A percentile compares a stretch with the other conserved stretches of the same genome.
Evolutionary conservation across 1,140 invertebrate genomes (phyloP).

Genomic region (Xylocopa sonorina): DNA sequence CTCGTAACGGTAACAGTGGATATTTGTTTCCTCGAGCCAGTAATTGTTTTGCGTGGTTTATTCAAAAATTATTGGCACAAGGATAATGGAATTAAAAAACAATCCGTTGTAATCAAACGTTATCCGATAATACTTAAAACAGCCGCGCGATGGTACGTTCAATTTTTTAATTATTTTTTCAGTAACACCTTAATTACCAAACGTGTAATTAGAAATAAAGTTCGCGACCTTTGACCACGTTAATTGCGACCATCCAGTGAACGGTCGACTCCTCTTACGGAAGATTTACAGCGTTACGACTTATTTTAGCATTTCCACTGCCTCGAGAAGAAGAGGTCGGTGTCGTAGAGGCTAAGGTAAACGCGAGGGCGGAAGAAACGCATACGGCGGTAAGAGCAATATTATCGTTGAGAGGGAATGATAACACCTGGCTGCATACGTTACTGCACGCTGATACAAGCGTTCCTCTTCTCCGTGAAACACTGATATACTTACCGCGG

Average conservation of each 20-base stretch:
- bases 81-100: slow-evolving; percentile 30
- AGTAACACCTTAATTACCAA: not conserved
- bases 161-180: not conserved
- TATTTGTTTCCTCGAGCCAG: slow-evolving; percentile 9
- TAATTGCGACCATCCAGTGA: not conserved
- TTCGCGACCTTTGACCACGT: not conserved
- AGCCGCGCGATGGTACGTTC: not conserved
- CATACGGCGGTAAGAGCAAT: slow-evolving; percentile 66
- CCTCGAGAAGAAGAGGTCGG: slow-evolving; percentile 14
- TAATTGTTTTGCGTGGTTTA: slow-evolving; percentile 15
- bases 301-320: slow-evolving; percentile 51
- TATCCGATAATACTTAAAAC: slow-evolving; percentile 1
- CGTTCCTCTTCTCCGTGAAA: slow-evolving; percentile 47
- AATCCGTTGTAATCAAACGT: slow-evolving; percentile 29
- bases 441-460: slow-evolving; percentile 59
- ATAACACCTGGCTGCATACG: slow-evolving; percentile 70
- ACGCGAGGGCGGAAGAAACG: slow-evolving; percentile 56
- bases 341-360: slow-evolving; percentile 55
- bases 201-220: too few relatives aligned
- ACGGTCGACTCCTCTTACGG: slow-evolving; percentile 6
- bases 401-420: slow-evolving; percentile 73
- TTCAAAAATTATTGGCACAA: slow-evolving; percentile 4
- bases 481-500: slow-evolving; percentile 50
- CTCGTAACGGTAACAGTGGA: not conserved
- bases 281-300: slow-evolving; percentile 28